Base-by-base conservation (phyloP, 2,797 vertebrate species). In the Coilia nasus region DNA sequence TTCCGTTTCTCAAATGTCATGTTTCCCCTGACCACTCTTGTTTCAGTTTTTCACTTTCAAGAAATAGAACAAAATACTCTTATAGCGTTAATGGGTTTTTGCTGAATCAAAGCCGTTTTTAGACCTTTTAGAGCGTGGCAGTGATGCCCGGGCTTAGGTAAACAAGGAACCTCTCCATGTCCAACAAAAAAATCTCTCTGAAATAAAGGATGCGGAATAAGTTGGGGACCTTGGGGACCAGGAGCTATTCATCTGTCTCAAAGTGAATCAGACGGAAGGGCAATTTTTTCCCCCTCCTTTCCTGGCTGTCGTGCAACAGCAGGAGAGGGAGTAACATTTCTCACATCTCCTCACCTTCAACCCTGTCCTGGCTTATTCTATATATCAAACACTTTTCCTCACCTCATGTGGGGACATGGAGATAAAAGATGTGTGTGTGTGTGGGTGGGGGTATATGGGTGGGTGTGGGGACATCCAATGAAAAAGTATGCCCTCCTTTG, bases 181-280 rank as follows among this genome's bases (percentile, higher is more conserved):
- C 71, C 35, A 44, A 41, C 71, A 1, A 54, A 54, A 78, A 75
- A 86, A 86, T 86, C 83, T 82, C 47, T 23, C 59, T 6, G n/a
- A 90, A 92, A 94, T 94, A 92, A 94, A 91, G 93, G 93, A 94
- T 90, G 93, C 92, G 92, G 93, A 95, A 93, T 92, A 94, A 94
- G 91, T 90, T 85, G 89, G 84, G 88, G 91, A 92, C 93, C 93
- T 90, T 88, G 90, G 92, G 93, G 93, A 94, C 85, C 87, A 10
- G 31, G 86, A 92, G 90, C 90, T 90, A 93, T 92, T 94, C 35
- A 5, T 41, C 35, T 41, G 35, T 41, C 35, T 94, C 92, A 93
- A 92, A 93, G 91, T 89, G 7, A 88, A 94, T 92, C 91, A 94
- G 92, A 93, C 92, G 92, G 92, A 84, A 50, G 71, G 71, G 31